Conservation (phyloP, 2,797 vertebrate species). For the Pelochelys cantorii region DNA sequence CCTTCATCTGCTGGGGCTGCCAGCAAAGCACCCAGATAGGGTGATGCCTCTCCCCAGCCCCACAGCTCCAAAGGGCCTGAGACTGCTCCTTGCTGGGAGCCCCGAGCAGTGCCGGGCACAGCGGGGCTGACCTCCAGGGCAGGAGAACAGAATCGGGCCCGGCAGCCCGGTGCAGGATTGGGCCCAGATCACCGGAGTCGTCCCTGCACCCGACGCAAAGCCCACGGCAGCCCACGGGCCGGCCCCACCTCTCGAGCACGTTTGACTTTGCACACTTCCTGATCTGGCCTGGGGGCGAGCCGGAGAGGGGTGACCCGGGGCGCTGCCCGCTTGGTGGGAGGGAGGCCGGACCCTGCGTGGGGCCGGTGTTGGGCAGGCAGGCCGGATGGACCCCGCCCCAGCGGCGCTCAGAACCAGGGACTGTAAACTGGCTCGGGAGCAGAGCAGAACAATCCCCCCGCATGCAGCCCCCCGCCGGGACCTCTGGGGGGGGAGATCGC, state of each 20-base stretch:
- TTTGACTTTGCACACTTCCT: background rate
- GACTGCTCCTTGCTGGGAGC: background rate
- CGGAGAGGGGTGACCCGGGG: background rate
- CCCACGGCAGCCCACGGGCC: background rate
- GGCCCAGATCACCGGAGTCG: background rate
- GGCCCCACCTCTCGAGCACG: accelerated
- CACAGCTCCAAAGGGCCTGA: background rate
- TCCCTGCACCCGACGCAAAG: background rate
- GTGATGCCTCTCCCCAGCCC: background rate
- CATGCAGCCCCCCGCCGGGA: background rate
- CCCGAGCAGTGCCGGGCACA: background rate
- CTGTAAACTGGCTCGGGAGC: background rate
- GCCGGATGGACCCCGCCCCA: too few relatives aligned
- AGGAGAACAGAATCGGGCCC: background rate
- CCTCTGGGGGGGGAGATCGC: too few relatives aligned
- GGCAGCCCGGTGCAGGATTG: background rate
- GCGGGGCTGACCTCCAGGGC: background rate
- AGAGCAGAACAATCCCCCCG: background rate
- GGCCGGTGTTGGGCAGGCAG: background rate
- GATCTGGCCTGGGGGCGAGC: background rate
- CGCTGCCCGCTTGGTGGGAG: background rate
- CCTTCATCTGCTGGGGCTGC: too few relatives aligned
- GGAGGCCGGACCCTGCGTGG: background rate
- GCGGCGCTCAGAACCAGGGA: background rate
- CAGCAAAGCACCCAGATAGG: background rate